Conservation (phyloP, 2,113 vertebrate species). For the Pelvicachromis taeniatus region DNA sequence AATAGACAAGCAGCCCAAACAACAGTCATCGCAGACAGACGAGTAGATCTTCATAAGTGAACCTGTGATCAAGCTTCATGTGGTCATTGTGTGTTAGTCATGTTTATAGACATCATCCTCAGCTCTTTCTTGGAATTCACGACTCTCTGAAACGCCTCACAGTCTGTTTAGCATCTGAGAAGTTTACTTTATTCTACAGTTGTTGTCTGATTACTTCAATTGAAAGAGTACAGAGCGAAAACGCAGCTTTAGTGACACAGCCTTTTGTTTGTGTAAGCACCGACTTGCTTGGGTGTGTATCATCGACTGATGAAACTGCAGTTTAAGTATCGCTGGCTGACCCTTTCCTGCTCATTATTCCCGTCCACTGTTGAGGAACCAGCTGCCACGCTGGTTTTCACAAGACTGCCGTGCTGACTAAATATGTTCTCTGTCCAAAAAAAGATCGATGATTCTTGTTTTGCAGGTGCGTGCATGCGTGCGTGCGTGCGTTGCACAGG, state of each 20-base stretch:
- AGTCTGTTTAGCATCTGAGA: not conserved
- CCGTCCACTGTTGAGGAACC: slow-evolving; percentile 9
- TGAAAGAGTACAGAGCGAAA: not conserved
- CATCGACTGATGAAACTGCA: slow-evolving; percentile 27
- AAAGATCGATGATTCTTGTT: slow-evolving; percentile 34
- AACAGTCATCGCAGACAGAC: not conserved
- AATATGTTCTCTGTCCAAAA: slow-evolving; percentile 27
- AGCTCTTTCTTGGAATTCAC: not conserved
- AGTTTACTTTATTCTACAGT: not conserved
- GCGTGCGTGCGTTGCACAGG: not conserved
- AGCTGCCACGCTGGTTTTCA: not conserved
- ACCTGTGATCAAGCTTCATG: not conserved
- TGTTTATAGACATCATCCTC: not conserved
- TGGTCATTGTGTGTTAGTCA: not conserved
- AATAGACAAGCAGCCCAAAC: not conserved
- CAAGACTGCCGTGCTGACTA: slow-evolving; percentile 33
- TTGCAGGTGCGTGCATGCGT: not conserved
- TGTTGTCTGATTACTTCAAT: not conserved
- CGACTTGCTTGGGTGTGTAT: not conserved
- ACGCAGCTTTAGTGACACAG: not conserved
- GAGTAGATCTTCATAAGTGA: not conserved
- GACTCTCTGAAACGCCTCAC: not conserved
- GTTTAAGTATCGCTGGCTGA: not conserved
- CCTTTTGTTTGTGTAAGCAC: slow-evolving; percentile 4
- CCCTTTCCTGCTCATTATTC: slow-evolving; percentile 31